Evolutionary conservation across 2,113 vertebrate species (phyloP).

Genomic region (Halichoeres trimaculatus): DNA sequence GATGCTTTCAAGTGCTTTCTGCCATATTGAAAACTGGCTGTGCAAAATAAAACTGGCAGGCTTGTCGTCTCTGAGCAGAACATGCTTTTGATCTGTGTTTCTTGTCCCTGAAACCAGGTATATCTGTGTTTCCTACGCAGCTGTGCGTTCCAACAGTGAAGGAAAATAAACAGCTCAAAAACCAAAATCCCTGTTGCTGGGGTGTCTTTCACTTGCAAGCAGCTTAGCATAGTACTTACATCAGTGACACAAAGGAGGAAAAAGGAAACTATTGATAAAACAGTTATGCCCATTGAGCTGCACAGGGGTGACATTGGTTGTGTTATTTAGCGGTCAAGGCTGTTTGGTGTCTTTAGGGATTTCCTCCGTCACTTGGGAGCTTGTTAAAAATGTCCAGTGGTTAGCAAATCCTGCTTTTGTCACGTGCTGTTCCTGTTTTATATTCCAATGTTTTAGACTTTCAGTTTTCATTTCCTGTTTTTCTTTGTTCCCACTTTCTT

Average conservation of each 20-base stretch:
- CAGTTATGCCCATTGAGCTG: slow-evolving; percentile 37
- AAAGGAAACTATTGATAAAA: slow-evolving; percentile 48
- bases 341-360: slow-evolving; percentile 2
- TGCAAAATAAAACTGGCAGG: slow-evolving; percentile 59
- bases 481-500: too few species aligned
- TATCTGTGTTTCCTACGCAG: slow-evolving; percentile 64
- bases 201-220: slow-evolving; percentile 48
- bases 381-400: slow-evolving; percentile 27
- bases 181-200: slow-evolving; percentile 40
- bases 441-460: background rate
- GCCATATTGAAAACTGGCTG: slow-evolving; percentile 62
- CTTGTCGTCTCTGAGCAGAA: slow-evolving; percentile 71
- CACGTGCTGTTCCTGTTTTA: too few species aligned
- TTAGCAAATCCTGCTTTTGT: slow-evolving; percentile 1
- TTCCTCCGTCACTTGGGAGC: slow-evolving; percentile 31
- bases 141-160: slow-evolving; percentile 48
- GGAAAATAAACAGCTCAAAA: slow-evolving; percentile 69
- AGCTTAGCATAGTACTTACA: slow-evolving; percentile 51
- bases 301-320: slow-evolving; percentile 29
- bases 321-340: slow-evolving; percentile 12
- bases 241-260: slow-evolving; percentile 43
- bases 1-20: slow-evolving; percentile 58
- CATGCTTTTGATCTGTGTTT: slow-evolving; percentile 74
- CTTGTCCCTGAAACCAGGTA: slow-evolving; percentile 63
- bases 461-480: too few species aligned